These are phyloP conservation scores for Steatornis caripensis DNA, from an alignment of 2,113 vertebrate species.

Conservation along the genomic window DNA sequence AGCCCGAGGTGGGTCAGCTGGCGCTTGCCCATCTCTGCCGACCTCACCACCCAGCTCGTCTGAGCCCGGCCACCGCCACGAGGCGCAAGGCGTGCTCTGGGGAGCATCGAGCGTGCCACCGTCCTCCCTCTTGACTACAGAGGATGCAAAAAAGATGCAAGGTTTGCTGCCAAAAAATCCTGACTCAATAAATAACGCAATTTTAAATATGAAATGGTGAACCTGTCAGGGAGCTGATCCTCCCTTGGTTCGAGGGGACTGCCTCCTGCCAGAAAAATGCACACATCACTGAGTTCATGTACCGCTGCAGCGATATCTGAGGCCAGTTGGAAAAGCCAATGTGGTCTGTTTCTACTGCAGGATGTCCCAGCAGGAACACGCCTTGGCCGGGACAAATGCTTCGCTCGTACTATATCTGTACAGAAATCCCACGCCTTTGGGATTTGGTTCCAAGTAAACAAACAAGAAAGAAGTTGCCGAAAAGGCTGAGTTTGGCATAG, in stretches of 20 bases:
- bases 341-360: background rate
- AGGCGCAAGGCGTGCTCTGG: background rate
- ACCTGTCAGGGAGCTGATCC: background rate
- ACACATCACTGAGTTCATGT: background rate
- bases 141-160: background rate
- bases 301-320: background rate
- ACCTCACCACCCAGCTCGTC: background rate
- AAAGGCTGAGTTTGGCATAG: background rate
- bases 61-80: accelerated
- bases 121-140: background rate
- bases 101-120: accelerated
- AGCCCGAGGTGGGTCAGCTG: accelerated
- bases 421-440: background rate
- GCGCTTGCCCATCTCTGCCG: background rate
- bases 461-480: background rate
- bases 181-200: background rate
- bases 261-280: background rate
- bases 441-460: background rate
- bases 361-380: background rate
- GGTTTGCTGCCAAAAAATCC: background rate
- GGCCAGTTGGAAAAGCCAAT: background rate
- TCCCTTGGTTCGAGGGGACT: background rate
- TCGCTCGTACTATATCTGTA: background rate
- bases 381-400: background rate
- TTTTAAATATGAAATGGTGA: background rate